Base-by-base conservation (phyloP, 2,888 invertebrate genomes). In the Limnephilus auricula region DNA sequence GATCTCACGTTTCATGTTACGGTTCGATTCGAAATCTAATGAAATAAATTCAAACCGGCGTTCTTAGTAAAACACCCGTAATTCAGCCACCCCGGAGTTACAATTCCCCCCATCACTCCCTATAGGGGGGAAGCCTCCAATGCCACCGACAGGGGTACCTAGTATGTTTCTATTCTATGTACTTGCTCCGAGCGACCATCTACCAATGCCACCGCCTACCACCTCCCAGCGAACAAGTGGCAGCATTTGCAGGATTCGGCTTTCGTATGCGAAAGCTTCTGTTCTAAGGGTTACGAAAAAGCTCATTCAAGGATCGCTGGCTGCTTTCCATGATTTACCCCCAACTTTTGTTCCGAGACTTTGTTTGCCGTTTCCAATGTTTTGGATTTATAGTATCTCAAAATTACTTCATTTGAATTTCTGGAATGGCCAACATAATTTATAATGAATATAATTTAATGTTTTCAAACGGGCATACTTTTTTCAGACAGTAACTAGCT, bases 11-110 rank as follows among this genome's bases (percentile, higher is more conserved):
- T 87, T 87, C 78, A 78, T 87, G 87, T 87, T 87, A 87, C 87
- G 65, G 87, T 87, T 90, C 90, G 92, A 90, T 90, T 92, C 89
- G 45, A 85, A 85, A 92, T 92, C 90, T 92, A 92, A 92, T 92
- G 92, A 92, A 92, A 92, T 92, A 92, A 92, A 92, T 92, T 89
- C 86, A 89, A 89, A 88, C 87, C 90, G 86, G 91, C 87, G 91
- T 90, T 92, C 92, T 86, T 90, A 82, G 84, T 89, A 83, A 92
- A 92, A 90, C 37, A 89, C 88, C 87, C 86, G 92, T 91, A 92
- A 92, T 92, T 92, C 91, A 91, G 65, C 30, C 86, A 30, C 87
- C 78, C 87, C 78, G 32, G 25, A 78, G 34, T 78, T 78, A 78
- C 87, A 30, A 84, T 10, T n/a, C 40, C 12, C 84, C 32, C 18